Conservation (phyloP, 2,888 invertebrate genomes). For the Chirona hameri region DNA sequence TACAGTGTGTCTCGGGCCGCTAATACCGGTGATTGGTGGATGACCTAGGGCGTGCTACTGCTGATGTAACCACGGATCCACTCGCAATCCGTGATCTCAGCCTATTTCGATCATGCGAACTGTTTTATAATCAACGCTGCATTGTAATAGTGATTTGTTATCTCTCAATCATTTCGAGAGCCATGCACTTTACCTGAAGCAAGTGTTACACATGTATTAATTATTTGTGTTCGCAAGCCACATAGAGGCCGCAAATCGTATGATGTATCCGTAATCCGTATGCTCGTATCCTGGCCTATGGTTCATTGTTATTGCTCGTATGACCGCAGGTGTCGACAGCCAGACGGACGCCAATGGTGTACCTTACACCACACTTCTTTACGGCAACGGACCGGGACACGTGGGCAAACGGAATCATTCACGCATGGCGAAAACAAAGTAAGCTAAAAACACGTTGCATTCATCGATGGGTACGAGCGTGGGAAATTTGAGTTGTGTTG, state of each 20-base stretch:
- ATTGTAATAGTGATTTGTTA: not conserved
- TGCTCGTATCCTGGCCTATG: not conserved
- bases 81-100: too few relatives aligned
- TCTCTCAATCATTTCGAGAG: not conserved
- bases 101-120: too few relatives aligned
- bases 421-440: not conserved
- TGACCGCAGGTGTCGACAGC: not conserved
- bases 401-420: constrained; percentile 52
- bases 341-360: constrained; percentile 69
- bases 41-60: too few relatives aligned
- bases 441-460: too few relatives aligned
- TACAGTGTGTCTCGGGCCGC: too few relatives aligned
- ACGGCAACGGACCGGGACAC: constrained; percentile 74
- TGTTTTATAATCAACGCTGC: too few relatives aligned
- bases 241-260: not conserved
- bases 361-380: constrained; percentile 69
- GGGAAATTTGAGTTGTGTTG: too few relatives aligned
- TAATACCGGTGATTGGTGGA: too few relatives aligned
- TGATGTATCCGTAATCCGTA: too few relatives aligned
- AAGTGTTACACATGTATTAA: not conserved
- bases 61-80: too few relatives aligned
- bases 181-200: not conserved
- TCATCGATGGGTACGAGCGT: too few relatives aligned
- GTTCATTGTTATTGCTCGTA: not conserved
- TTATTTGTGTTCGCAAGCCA: constrained; percentile 5